Evolutionary conservation across 2,797 vertebrate species (phyloP).

Genomic region (Podargus strigoides): DNA sequence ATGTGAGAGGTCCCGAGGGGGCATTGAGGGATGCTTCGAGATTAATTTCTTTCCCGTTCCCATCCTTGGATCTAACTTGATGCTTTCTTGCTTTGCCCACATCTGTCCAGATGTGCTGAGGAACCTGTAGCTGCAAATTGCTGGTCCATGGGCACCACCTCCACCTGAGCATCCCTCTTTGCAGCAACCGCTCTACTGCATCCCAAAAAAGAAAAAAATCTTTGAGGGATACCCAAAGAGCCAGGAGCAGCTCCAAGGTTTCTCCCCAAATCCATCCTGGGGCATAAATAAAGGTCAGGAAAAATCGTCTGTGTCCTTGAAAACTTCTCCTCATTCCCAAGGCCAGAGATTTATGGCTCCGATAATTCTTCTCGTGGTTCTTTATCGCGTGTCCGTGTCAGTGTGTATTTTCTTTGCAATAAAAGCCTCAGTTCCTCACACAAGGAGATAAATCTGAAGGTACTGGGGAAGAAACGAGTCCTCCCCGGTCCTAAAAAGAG

Average conservation of each 20-base stretch:
- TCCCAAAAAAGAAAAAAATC: neutral
- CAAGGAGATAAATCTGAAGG: neutral
- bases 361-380: neutral
- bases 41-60: neutral
- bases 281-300: neutral
- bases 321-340: neutral
- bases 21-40: too few species aligned
- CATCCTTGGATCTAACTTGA: accelerated
- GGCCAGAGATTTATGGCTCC: neutral
- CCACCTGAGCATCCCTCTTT: neutral
- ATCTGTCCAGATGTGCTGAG: neutral
- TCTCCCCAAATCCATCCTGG: neutral
- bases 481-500: neutral
- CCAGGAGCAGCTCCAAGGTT: accelerated
- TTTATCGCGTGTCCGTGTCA: neutral
- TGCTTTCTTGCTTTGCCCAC: neutral
- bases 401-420: conserved; percentile 59
- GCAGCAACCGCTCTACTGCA: neutral
- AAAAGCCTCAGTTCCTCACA: conserved; percentile 41
- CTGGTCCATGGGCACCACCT: accelerated
- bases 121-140: neutral
- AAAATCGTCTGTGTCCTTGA: conserved; percentile 35
- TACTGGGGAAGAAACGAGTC: accelerated
- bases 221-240: accelerated
- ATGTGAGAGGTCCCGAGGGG: accelerated